Evolutionary conservation across 2,888 invertebrate species (phyloP).

Genomic region (Punctoribates punctum): DNA sequence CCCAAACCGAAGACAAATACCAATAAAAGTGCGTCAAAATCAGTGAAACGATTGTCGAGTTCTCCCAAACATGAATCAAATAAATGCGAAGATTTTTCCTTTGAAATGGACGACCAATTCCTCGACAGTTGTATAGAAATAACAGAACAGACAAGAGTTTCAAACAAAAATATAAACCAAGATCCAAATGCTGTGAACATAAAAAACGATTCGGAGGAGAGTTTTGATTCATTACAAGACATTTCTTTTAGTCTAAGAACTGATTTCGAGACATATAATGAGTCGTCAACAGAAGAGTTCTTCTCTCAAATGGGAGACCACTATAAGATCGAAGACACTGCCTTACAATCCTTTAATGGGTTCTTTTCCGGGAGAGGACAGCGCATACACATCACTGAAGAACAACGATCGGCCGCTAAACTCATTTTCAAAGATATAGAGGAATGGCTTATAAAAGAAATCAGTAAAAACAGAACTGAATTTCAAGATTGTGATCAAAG

Average conservation of each 20-base stretch:
- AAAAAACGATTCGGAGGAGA: background rate
- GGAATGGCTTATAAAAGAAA: conserved; percentile 13
- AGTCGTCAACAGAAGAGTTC: background rate
- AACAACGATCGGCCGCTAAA: background rate
- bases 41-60: no score
- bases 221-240: background rate
- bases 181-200: background rate
- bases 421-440: conserved; percentile 16
- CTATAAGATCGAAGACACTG: background rate
- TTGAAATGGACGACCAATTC: no score
- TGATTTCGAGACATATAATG: conserved; percentile 14
- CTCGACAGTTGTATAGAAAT: no score
- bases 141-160: background rate
- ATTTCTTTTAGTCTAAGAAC: background rate
- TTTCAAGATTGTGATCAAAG: background rate
- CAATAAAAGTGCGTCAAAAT: no score
- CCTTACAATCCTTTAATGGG: background rate
- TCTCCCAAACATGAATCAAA: no score
- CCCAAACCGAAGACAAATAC: no score
- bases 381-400: background rate
- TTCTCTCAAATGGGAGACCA: background rate
- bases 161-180: no score
- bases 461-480: background rate
- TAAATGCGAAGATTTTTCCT: no score
- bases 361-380: background rate